These are phyloP conservation scores for Trissonchulus sp. DNA, from an alignment of 2,888 invertebrate genomes.

Conservation along the genomic window DNA sequence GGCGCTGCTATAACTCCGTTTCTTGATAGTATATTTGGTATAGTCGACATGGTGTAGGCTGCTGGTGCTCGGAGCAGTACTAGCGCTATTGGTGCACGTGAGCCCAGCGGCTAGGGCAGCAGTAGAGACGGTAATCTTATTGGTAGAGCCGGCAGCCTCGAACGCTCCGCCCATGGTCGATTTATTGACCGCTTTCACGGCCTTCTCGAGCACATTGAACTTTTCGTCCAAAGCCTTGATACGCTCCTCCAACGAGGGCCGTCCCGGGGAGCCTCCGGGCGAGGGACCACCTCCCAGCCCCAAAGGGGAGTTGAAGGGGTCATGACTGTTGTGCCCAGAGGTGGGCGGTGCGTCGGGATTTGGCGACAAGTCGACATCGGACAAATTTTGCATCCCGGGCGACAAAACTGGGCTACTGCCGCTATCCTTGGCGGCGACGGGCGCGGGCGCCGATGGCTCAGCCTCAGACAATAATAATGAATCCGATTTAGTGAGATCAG, in stretches of 20 bases:
- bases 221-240: conserved; percentile 86
- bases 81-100: not conserved
- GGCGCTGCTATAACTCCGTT: conserved; percentile 41
- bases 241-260: conserved; percentile 73
- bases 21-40: conserved; percentile 52
- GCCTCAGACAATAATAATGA: too few relatives aligned
- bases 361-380: conserved; percentile 24
- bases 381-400: not conserved
- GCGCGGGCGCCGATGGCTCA: not conserved
- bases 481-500: too few relatives aligned
- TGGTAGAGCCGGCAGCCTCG: not conserved
- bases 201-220: conserved; percentile 59
- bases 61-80: conserved; percentile 30
- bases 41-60: conserved; percentile 41
- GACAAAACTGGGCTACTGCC: conserved; percentile 7
- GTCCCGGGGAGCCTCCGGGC: conserved; percentile 40
- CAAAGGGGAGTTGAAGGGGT: conserved; percentile 16
- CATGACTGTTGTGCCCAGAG: not conserved
- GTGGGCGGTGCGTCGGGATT: not conserved
- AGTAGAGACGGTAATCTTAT: not conserved
- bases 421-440: conserved; percentile 1
- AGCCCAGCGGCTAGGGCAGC: not conserved
- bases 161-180: not conserved
- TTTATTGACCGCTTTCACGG: conserved; percentile 31
- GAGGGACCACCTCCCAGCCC: conserved; percentile 31